These are phyloP conservation scores for Reinhardtius hippoglossoides DNA, from an alignment of 2,113 vertebrate species.

Conservation along the genomic window DNA sequence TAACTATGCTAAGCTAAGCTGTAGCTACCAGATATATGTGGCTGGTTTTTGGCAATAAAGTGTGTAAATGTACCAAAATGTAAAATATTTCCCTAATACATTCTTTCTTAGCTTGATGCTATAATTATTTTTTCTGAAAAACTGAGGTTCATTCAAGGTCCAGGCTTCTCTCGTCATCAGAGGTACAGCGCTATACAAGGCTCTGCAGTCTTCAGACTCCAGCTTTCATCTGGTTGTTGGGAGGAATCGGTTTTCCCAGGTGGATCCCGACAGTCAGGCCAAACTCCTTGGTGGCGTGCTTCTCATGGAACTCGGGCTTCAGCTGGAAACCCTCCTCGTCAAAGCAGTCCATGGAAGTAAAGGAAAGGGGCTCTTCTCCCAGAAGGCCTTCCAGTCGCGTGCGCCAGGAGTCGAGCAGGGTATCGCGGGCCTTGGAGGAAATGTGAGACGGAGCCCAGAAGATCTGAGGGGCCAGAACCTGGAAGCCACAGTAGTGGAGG, in stretches of 20 bases:
- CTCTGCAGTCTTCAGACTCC: slow-evolving; percentile 41
- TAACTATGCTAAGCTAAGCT: not conserved
- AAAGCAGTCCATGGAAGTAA: slow-evolving; percentile 79
- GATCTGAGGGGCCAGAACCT: slow-evolving; percentile 87
- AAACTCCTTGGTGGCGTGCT: slow-evolving; percentile 69
- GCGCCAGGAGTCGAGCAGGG: slow-evolving; percentile 74
- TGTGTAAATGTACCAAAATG: not conserved
- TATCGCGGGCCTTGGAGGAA: slow-evolving; percentile 50
- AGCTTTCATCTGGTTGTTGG: slow-evolving; percentile 78
- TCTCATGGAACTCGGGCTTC: slow-evolving; percentile 74
- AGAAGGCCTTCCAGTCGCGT: slow-evolving; percentile 61
- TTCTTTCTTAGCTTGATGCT: not conserved
- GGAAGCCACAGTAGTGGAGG: slow-evolving; percentile 88
- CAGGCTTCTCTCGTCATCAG: not conserved
- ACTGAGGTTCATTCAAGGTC: not conserved
- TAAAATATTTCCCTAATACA: not conserved
- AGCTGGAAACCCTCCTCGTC: slow-evolving; percentile 80
- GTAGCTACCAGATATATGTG: not conserved
- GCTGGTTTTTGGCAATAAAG: not conserved
- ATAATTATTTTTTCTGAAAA: not conserved
- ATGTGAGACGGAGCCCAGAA: slow-evolving; percentile 75
- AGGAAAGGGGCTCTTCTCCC: slow-evolving; percentile 65
- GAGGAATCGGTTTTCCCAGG: slow-evolving; percentile 80
- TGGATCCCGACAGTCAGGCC: slow-evolving; percentile 83
- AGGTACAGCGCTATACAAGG: not conserved